Conservation (phyloP, 2,797 vertebrate species). For the Triplophysa yarkandensis region DNA sequence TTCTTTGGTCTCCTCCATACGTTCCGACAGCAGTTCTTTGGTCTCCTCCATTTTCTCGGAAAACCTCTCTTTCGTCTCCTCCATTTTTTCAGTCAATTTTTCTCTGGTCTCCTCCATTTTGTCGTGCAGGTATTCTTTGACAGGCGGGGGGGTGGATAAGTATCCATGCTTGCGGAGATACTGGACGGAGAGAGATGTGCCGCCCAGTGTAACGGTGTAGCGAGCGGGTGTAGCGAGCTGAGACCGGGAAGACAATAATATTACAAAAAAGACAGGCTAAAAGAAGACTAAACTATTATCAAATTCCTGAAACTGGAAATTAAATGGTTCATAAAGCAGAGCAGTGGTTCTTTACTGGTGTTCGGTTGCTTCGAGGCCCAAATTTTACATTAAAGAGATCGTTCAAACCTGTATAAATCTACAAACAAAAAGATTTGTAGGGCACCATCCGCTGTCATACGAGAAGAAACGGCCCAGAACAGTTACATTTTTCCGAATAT, state of each 20-base stretch:
- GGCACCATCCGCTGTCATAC: too few species aligned
- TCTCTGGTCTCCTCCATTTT: conserved; percentile 95
- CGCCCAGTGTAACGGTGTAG: conserved; percentile 91
- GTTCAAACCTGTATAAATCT: too few species aligned
- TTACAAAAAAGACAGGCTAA: conserved; percentile 11
- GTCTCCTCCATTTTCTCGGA: conserved; percentile 82
- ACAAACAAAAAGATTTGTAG: too few species aligned
- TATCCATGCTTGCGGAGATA: conserved; percentile 89
- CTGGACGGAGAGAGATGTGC: conserved; percentile 89
- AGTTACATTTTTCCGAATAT: too few species aligned
- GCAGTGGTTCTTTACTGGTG: too few species aligned
- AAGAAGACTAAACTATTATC: not conserved
- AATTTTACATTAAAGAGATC: too few species aligned
- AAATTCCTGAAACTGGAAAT: not conserved
- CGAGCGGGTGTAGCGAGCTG: conserved; percentile 95
- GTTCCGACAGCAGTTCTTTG: conserved; percentile 75
- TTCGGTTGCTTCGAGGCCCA: too few species aligned
- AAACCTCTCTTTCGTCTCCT: conserved; percentile 86
- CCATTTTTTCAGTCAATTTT: conserved; percentile 87
- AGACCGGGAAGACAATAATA: not conserved
- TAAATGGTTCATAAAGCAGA: too few species aligned
- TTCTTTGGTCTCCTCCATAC: conserved; percentile 81
- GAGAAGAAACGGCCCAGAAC: too few species aligned
- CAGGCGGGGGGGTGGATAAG: conserved; percentile 89
- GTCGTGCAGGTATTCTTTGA: conserved; percentile 93